Base-by-base conservation (phyloP, 2,113 vertebrate genomes). In the Hirundichthys speculiger region DNA sequence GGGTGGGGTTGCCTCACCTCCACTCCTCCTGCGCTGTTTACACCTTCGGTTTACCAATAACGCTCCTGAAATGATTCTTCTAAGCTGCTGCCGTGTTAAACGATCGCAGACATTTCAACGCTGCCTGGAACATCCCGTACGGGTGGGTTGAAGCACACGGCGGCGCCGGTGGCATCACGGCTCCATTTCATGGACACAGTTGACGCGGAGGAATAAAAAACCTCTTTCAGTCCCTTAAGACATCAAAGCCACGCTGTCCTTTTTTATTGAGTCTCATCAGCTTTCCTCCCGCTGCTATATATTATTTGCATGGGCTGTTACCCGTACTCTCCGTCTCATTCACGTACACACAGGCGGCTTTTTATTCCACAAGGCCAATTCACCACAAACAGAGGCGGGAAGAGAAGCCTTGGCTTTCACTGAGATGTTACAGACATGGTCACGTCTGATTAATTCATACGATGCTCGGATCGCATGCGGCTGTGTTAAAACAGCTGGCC, bases 271-370 rank as follows among this genome's bases (percentile, higher is more conserved):
- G 71, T 71, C 77, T 86, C 79, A 82, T 86, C 73, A 70, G 73
- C 64, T 53, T 57, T 47, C 56, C 75, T 39, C 75, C 64, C 75
- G 76, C 60, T 80, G 71, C 46, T 70, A 43, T 88, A 43, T 88
- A 78, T 84, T 76, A 79, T 86, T 89, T 70, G 79, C 75, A 76
- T 16, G 65, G 49, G 74, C 77, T 80, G 84, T 70, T 77, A 84
- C 59, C 79, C 75, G 70, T 11, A 12, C 55, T 58, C 46, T 30
- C 52, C 52, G 51, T 64, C 30, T 64, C 64, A 72, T 58, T 73
- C 62, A 49, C 18, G 14, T 3, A 57, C 40, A 52, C 53, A 48
- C 2, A 15, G 15, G 43, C 39, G 0, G 18, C 52, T 30, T 65
- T 84, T 75, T 59, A 73, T 63, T 78, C 60, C 42, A 40, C 21